Percentiles rank a stretch among this genome's conserved stretches.
These are phyloP conservation scores for Cerastis rubricosa DNA, from an alignment of 2,888 invertebrate genomes.

Conservation along the genomic window DNA sequence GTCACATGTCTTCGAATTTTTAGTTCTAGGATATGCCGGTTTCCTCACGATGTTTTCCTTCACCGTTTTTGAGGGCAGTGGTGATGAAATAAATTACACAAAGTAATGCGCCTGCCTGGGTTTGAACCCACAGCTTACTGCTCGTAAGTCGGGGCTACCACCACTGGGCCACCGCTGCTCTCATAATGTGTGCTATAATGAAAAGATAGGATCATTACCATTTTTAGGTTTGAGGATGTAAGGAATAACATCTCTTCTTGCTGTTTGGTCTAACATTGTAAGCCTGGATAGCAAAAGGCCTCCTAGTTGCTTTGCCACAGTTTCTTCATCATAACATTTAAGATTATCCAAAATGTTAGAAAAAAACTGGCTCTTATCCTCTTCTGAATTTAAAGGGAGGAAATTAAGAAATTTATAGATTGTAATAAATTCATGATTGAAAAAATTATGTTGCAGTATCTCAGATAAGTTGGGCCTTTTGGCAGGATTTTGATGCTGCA, in stretches of 20 bases:
- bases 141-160: no score
- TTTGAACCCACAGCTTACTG: no score
- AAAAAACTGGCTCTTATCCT: slow-evolving; percentile 95
- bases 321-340: slow-evolving; percentile 93
- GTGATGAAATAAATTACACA: no score
- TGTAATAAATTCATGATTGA: slow-evolving; percentile 96
- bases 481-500: slow-evolving; percentile 92
- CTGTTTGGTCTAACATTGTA: slow-evolving; percentile 95
- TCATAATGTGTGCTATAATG: neutral
- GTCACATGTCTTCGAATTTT: no score
- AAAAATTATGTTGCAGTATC: slow-evolving; percentile 94
- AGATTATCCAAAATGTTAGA: slow-evolving; percentile 92
- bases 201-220: slow-evolving; percentile 84
- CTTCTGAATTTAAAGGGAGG: slow-evolving; percentile 94
- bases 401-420: slow-evolving; percentile 96
- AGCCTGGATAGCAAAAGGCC: slow-evolving; percentile 95
- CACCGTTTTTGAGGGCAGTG: no score
- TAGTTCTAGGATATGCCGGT: no score
- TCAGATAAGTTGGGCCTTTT: slow-evolving; percentile 93
- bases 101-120: no score
- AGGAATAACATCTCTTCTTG: slow-evolving; percentile 93
- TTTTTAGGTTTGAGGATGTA: slow-evolving; percentile 93
- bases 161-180: no score
- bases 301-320: slow-evolving; percentile 95
- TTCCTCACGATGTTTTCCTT: no score